Evolutionary conservation across 1,140 invertebrate species (phyloP).

Genomic region (Dryas iulia): DNA sequence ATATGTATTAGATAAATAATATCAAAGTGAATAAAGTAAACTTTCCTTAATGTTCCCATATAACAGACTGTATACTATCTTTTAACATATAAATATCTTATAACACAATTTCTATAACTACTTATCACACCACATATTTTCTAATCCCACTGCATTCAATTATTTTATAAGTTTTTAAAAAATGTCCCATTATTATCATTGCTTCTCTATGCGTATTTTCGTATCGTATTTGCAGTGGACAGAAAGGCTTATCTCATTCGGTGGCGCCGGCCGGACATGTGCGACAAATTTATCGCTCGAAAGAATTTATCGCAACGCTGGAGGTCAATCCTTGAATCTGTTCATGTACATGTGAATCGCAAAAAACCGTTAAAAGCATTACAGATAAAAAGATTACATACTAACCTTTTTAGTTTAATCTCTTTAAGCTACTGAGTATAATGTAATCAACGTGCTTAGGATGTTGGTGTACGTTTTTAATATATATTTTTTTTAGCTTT

Average conservation of each 20-base stretch:
- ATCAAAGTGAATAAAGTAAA: too few species aligned
- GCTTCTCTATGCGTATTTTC: too few species aligned
- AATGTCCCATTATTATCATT: too few species aligned
- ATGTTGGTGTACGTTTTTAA: background rate
- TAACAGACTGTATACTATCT: too few species aligned
- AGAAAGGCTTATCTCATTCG: background rate
- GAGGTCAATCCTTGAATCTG: conserved; percentile 38
- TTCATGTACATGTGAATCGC: background rate
- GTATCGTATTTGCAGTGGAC: background rate
- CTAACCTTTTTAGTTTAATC: conserved; percentile 2
- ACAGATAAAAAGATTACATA: conserved; percentile 1
- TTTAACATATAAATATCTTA: too few species aligned
- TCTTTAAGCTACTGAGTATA: background rate
- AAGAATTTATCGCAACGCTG: conserved; percentile 44
- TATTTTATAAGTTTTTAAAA: too few species aligned
- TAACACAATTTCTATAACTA: too few species aligned
- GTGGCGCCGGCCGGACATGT: conserved; percentile 42
- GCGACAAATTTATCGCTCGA: conserved; percentile 34
- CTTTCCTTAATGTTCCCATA: too few species aligned
- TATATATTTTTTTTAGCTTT: too few species aligned
- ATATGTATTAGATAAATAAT: too few species aligned
- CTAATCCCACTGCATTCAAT: too few species aligned
- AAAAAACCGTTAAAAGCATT: conserved; percentile 1
- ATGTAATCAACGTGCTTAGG: background rate
- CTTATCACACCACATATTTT: too few species aligned